Evolutionary conservation across 64 coral and sea anemone genomes (phyloP).

Genomic region (Dendrophyllia cribrosa): DNA sequence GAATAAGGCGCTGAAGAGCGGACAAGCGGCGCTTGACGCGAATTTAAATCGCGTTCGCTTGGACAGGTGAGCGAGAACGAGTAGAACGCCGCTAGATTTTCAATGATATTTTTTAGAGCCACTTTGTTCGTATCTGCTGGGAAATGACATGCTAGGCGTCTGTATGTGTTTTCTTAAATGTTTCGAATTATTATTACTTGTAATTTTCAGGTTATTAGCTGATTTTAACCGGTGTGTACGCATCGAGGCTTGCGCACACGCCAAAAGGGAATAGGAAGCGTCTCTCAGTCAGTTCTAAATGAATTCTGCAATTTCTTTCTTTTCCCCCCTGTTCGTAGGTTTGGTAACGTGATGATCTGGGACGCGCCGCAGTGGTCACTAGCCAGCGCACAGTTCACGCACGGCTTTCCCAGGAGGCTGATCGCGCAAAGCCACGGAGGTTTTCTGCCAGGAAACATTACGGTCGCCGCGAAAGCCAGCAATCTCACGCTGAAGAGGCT

Average conservation of each 20-base stretch:
- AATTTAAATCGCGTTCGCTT: neutral
- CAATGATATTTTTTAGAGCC: too few species aligned
- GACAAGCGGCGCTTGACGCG: neutral
- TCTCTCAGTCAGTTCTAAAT: too few species aligned
- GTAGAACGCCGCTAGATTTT: too few species aligned
- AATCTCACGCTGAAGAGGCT: slow-evolving; percentile 35
- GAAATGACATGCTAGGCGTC: too few species aligned
- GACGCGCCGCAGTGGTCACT: slow-evolving; percentile 7
- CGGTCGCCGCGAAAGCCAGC: neutral
- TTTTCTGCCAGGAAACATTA: slow-evolving; percentile 26
- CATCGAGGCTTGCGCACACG: too few species aligned
- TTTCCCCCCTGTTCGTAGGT: neutral
- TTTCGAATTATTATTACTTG: too few species aligned
- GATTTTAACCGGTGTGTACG: too few species aligned
- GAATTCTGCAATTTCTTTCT: too few species aligned
- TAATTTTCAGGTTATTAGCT: too few species aligned
- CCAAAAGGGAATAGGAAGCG: too few species aligned
- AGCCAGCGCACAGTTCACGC: slow-evolving; percentile 1
- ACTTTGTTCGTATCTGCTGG: too few species aligned
- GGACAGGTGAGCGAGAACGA: neutral
- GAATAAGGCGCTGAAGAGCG: neutral
- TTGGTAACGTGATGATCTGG: slow-evolving; percentile 43
- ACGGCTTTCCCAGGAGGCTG: slow-evolving; percentile 10
- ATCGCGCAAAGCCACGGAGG: slow-evolving; percentile 9
- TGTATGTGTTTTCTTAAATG: too few species aligned